phyloP scores from a whole-genome alignment of 2,113 vertebrate species.

The Pogonocichla stellata region DNA sequence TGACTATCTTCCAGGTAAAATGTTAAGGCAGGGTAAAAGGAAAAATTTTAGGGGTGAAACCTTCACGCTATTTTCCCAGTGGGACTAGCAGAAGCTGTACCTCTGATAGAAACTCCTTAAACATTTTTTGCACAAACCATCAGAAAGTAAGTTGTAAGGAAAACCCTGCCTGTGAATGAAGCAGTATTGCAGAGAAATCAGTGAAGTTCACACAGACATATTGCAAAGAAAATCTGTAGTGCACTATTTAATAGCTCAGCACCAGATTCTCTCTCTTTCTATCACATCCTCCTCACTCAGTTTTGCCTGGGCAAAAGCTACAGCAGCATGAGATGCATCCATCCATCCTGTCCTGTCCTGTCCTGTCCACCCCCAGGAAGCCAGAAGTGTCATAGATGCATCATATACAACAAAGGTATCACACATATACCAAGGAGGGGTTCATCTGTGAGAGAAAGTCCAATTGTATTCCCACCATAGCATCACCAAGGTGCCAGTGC shows the following conservation, averaged over 20 bases:
- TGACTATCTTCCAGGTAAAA: neutral
- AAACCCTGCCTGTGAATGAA: neutral
- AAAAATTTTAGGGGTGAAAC: neutral
- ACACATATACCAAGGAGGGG: neutral
- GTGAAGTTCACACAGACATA: neutral
- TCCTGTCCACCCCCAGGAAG: neutral
- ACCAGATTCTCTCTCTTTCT: neutral
- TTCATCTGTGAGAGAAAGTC: neutral
- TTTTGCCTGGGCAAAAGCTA: neutral
- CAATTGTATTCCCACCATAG: neutral
- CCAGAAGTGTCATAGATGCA: neutral
- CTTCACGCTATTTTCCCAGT: neutral
- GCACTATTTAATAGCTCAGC: neutral
- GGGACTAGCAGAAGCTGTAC: neutral
- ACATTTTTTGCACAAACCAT: neutral
- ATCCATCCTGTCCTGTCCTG: neutral
- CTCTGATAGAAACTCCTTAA: neutral
- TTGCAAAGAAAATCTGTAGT: neutral
- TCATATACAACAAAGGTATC: neutral
- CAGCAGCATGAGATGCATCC: neutral
- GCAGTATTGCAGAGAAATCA: neutral
- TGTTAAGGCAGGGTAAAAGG: neutral
- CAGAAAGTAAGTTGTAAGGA: neutral
- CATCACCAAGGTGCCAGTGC: neutral
- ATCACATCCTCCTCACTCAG: neutral